Percentiles rank a stretch among this genome's conserved stretches.
These are phyloP conservation scores for Mechanitis mazaeus DNA, from an alignment of 2,888 invertebrate genomes.

Conservation along the genomic window DNA sequence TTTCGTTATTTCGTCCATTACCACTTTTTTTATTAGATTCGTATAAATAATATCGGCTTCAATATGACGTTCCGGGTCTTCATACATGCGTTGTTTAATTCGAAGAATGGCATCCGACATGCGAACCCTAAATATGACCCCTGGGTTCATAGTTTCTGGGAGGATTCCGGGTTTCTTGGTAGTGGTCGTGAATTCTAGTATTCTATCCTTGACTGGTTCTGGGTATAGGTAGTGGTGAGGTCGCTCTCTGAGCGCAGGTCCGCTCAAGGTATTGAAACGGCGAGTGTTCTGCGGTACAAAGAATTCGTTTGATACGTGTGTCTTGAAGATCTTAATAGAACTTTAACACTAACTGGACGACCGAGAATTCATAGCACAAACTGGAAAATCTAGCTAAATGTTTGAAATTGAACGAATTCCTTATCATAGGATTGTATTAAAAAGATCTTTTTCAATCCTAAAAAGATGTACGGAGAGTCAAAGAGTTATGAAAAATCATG, in stretches of 20 bases:
- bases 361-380: conserved; percentile 7
- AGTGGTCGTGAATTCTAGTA: conserved; percentile 57
- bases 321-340: background rate
- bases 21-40: conserved; percentile 66
- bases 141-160: conserved; percentile 69
- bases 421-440: too few species aligned
- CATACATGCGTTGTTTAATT: conserved; percentile 69
- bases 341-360: background rate
- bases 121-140: conserved; percentile 64
- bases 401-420: too few species aligned
- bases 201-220: conserved; percentile 61
- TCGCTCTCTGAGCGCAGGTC: conserved; percentile 60
- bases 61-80: conserved; percentile 65
- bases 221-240: conserved; percentile 68
- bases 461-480: too few species aligned
- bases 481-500: too few species aligned
- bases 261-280: conserved; percentile 51
- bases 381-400: too few species aligned
- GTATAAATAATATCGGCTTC: conserved; percentile 70
- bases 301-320: conserved; percentile 19
- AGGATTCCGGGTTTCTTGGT: conserved; percentile 59
- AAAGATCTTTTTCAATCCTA: too few species aligned
- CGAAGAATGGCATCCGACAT: conserved; percentile 69
- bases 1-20: conserved; percentile 68
- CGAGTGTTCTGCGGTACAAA: conserved; percentile 52